Percentiles rank a stretch among this genome's conserved stretches.
phyloP scores from a whole-genome alignment of 64 coral and sea anemone species.

The Trachythela sp. region DNA sequence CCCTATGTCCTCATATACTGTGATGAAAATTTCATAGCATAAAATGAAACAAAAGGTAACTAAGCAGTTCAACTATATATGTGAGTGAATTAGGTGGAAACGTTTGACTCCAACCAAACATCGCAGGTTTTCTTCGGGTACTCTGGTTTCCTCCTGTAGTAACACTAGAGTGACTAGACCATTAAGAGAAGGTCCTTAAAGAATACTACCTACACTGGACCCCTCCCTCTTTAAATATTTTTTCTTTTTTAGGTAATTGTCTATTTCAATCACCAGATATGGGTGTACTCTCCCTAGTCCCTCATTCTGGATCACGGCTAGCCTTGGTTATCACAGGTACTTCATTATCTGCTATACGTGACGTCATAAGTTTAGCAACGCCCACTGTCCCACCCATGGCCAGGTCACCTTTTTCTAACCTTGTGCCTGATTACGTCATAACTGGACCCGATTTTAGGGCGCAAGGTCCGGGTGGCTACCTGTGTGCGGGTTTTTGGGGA shows the following conservation, averaged over 20 bases:
- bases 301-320: slow-evolving; percentile 61
- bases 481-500: slow-evolving; percentile 90
- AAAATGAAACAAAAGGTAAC: too few species aligned
- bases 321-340: slow-evolving; percentile 81
- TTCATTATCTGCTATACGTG: slow-evolving; percentile 67
- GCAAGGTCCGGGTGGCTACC: slow-evolving; percentile 73
- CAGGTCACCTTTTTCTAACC: slow-evolving; percentile 93
- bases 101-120: too few species aligned
- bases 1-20: too few species aligned
- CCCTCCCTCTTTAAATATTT: neutral
- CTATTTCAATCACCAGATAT: slow-evolving; percentile 38
- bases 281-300: slow-evolving; percentile 75
- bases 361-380: slow-evolving; percentile 63
- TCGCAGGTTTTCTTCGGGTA: too few species aligned
- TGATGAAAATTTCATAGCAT: too few species aligned
- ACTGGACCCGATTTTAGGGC: slow-evolving; percentile 82
- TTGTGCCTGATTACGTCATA: slow-evolving; percentile 93
- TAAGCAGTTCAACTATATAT: too few species aligned
- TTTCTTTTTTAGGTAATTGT: slow-evolving; percentile 57
- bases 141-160: too few species aligned
- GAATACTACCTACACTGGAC: too few species aligned
- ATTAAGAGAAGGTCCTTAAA: too few species aligned
- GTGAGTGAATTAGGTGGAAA: too few species aligned
- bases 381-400: slow-evolving; percentile 96
- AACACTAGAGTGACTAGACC: too few species aligned